A percentile compares a stretch with the other conserved stretches of the same genome.
These are phyloP conservation scores for Apodemia zela DNA, from an alignment of 2,888 invertebrate genomes.

Conservation along the genomic window DNA sequence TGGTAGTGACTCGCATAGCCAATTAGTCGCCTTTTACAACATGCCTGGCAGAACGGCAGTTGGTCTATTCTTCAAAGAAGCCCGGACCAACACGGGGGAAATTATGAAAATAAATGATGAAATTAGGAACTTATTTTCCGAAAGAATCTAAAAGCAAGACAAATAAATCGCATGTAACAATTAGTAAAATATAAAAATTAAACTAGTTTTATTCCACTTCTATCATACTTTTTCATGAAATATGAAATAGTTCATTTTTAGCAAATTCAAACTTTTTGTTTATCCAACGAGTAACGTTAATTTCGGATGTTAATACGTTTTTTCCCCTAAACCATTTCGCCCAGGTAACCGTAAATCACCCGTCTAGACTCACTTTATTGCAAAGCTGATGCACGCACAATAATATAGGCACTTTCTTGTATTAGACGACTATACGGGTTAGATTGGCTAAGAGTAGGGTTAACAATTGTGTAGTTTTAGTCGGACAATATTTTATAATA, in stretches of 20 bases:
- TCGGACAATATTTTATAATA: background rate
- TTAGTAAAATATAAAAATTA: no score
- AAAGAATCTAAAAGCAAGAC: no score
- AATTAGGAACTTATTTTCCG: no score
- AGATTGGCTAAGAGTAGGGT: conserved; percentile 27
- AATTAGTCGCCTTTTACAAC: no score
- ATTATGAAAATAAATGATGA: no score
- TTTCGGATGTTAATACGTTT: conserved; percentile 31
- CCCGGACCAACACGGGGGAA: no score
- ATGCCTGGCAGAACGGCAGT: no score
- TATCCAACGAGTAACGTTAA: conserved; percentile 19
- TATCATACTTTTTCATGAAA: no score
- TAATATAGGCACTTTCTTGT: conserved; percentile 51
- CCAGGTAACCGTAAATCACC: conserved; percentile 70
- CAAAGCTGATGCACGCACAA: conserved; percentile 61
- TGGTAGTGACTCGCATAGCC: no score
- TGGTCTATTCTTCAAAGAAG: no score
- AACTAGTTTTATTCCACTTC: no score
- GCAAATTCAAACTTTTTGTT: conserved; percentile 10
- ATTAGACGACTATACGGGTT: conserved; percentile 39
- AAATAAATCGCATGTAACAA: no score
- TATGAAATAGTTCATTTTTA: background rate
- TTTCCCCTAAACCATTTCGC: conserved; percentile 36
- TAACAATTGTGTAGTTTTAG: conserved; percentile 4
- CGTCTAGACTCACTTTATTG: conserved; percentile 71